These are phyloP conservation scores for Malthinus seriepunctatus DNA, from an alignment of 2,888 invertebrate genomes.

Conservation along the genomic window DNA sequence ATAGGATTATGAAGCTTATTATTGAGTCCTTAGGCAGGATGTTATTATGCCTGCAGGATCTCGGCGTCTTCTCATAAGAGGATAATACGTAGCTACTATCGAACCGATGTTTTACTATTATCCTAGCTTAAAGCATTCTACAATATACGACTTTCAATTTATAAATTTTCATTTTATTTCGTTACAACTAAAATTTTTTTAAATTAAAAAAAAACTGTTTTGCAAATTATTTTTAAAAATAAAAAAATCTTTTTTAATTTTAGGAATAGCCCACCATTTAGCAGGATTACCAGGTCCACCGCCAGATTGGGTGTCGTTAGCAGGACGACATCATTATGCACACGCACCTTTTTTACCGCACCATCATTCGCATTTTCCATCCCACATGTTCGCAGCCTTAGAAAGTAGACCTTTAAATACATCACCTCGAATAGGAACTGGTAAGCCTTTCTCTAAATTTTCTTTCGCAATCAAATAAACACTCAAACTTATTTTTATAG, in stretches of 20 bases:
- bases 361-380: conserved; percentile 59
- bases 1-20: conserved; percentile 47
- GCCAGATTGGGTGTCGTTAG: conserved; percentile 61
- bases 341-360: conserved; percentile 59
- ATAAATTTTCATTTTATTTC: background rate
- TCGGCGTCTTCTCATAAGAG: conserved; percentile 26
- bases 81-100: conserved; percentile 26
- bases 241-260: conserved; percentile 34
- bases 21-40: conserved; percentile 43
- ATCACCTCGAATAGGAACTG: conserved; percentile 57
- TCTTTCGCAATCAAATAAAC: background rate
- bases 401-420: conserved; percentile 60
- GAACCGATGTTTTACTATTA: background rate
- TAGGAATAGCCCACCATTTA: conserved; percentile 77
- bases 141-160: background rate
- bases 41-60: conserved; percentile 37
- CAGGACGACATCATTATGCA: conserved; percentile 56
- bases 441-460: conserved; percentile 47
- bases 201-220: background rate
- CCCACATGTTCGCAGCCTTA: conserved; percentile 52
- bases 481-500: conserved; percentile 34
- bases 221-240: background rate
- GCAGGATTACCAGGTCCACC: conserved; percentile 72
- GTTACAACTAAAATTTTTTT: background rate
- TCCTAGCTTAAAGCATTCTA: background rate